Evolutionary conservation across 2,113 vertebrate genomes (phyloP).

Genomic region (Lepidothrix coronata): DNA sequence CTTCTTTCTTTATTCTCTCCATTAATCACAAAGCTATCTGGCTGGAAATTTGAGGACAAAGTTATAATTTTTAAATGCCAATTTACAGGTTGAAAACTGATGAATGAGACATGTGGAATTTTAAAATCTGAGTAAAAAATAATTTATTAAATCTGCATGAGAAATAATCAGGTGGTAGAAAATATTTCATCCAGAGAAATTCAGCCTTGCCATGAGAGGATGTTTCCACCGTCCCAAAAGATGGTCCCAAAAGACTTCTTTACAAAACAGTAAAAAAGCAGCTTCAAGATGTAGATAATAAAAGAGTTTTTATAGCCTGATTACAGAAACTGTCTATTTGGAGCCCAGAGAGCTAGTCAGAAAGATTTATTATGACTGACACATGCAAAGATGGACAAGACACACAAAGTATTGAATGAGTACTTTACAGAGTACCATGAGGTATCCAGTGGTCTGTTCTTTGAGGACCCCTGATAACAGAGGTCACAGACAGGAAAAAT

Average conservation of each 20-base stretch:
- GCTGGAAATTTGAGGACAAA: not conserved
- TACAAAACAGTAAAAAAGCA: not conserved
- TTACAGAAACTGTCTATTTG: not conserved
- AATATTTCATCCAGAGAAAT: not conserved
- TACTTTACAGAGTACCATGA: not conserved
- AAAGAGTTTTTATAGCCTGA: not conserved
- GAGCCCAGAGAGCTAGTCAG: not conserved
- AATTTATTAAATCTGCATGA: not conserved
- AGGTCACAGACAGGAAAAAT: not conserved
- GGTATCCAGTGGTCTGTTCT: accelerated
- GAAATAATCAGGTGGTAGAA: not conserved
- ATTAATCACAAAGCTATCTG: not conserved
- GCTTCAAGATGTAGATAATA: not conserved
- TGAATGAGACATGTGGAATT: not conserved
- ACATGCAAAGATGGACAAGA: not conserved
- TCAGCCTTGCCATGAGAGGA: accelerated
- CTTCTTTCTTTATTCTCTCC: not conserved
- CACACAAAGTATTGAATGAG: not conserved
- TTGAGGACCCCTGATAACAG: not conserved
- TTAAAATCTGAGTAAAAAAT: not conserved
- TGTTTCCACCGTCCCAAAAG: not conserved
- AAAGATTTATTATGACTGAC: accelerated
- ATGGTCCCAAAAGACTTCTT: accelerated
- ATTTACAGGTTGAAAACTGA: not conserved
- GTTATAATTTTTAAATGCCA: not conserved